Evolutionary conservation across 1,140 invertebrate species (phyloP).

Genomic region (Pectinophora gossypiella): DNA sequence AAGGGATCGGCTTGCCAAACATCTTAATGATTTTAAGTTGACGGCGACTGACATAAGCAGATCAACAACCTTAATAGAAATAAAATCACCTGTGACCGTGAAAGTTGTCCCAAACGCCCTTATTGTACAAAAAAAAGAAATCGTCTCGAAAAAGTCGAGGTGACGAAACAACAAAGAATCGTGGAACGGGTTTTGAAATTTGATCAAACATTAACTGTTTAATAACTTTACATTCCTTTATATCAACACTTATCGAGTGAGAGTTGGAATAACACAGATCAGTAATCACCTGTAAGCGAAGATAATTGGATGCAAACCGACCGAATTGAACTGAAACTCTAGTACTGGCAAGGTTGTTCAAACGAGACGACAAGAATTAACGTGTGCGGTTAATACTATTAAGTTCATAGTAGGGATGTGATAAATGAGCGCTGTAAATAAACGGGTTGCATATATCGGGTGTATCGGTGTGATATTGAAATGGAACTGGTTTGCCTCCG

Average conservation of each 20-base stretch:
- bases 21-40: no score
- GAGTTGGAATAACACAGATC: no score
- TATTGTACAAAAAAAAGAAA: not conserved
- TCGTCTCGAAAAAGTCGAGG: not conserved
- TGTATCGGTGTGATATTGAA: constrained; percentile 69
- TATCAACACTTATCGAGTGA: constrained; percentile 4
- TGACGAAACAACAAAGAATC: not conserved
- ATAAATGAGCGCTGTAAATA: constrained; percentile 49
- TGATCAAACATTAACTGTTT: constrained; percentile 17
- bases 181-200: constrained; percentile 9
- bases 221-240: constrained; percentile 19
- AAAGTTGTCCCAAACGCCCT: not conserved
- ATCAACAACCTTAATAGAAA: not conserved
- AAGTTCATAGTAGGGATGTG: constrained; percentile 30
- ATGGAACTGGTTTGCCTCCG: constrained; percentile 61
- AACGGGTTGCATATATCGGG: constrained; percentile 49
- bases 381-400: no score
- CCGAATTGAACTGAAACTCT: no score
- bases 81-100: not conserved
- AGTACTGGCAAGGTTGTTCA: no score
- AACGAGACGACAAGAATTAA: no score
- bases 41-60: not conserved
- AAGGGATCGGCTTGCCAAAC: no score
- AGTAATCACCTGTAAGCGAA: no score
- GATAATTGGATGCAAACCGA: no score